Conservation (phyloP, 2,797 vertebrate species). For the Arnoldichthys spilopterus region DNA sequence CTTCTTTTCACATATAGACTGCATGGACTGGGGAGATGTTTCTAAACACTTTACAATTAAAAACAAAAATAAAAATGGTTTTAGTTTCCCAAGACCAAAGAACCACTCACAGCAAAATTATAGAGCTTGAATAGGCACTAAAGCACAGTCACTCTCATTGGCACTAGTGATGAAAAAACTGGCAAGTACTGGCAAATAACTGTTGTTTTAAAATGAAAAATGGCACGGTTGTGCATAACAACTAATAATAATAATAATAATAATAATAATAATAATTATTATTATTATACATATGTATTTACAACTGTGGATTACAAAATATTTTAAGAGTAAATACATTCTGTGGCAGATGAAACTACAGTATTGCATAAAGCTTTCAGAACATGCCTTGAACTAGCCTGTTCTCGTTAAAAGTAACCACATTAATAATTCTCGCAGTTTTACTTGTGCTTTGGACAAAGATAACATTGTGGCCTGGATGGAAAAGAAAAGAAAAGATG, state of each 20-base stretch:
- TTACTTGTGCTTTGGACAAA: conserved; percentile 37
- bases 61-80: too few species aligned
- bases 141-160: conserved; percentile 17
- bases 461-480: conserved; percentile 20
- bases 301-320: conserved; percentile 39
- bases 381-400: conserved; percentile 41
- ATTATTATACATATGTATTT: too few species aligned
- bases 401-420: conserved; percentile 40
- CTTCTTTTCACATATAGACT: neutral
- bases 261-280: too few species aligned
- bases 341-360: conserved; percentile 41
- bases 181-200: conserved; percentile 42
- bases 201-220: conserved; percentile 30
- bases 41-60: too few species aligned
- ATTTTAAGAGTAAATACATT: conserved; percentile 36
- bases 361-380: conserved; percentile 36
- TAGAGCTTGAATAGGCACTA: conserved; percentile 32
- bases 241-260: too few species aligned
- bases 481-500: conserved; percentile 38
- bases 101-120: conserved; percentile 17
- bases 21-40: neutral
- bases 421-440: conserved; percentile 21
- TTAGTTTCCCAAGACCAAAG: too few species aligned
- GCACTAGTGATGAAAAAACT: conserved; percentile 35
- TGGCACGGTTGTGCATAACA: conserved; percentile 38